A percentile compares a stretch with the other conserved stretches of the same genome.
phyloP scores from a whole-genome alignment of 2,888 invertebrate species.

The Dugesia japonica region DNA sequence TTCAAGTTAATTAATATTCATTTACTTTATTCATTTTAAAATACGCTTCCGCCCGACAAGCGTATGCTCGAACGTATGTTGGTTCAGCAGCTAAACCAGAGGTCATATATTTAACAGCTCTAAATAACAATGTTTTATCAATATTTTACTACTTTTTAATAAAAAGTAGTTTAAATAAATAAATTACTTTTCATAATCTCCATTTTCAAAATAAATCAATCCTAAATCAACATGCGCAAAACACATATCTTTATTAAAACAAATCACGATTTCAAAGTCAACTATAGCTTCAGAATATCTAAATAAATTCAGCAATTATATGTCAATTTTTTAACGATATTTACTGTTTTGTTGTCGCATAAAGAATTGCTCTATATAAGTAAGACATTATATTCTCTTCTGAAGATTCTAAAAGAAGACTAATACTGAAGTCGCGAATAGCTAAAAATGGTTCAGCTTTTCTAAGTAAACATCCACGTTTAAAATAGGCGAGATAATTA shows the following conservation, averaged over 20 bases:
- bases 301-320: background rate
- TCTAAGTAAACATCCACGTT: slow-evolving; percentile 45
- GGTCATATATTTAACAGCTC: slow-evolving; percentile 46
- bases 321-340: background rate
- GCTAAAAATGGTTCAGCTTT: slow-evolving; percentile 45
- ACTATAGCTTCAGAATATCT: slow-evolving; percentile 45
- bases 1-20: no score
- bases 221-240: slow-evolving; percentile 46
- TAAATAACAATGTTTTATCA: slow-evolving; percentile 36
- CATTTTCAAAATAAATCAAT: slow-evolving; percentile 44
- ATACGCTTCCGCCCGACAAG: slow-evolving; percentile 46
- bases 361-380: slow-evolving; percentile 45
- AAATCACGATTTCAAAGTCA: slow-evolving; percentile 46
- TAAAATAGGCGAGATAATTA: slow-evolving; percentile 44
- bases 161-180: background rate
- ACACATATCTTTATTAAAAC: slow-evolving; percentile 43
- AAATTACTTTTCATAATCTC: slow-evolving; percentile 42
- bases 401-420: slow-evolving; percentile 43
- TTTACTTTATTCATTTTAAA: slow-evolving; percentile 44
- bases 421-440: slow-evolving; percentile 46
- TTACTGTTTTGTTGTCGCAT: slow-evolving; percentile 13
- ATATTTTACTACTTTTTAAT: no score
- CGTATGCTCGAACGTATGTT: slow-evolving; percentile 45
- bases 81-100: slow-evolving; percentile 46
- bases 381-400: slow-evolving; percentile 44